These are phyloP conservation scores for Phylloscopus collybita DNA, from an alignment of 2,797 vertebrate species.

Conservation along the genomic window DNA sequence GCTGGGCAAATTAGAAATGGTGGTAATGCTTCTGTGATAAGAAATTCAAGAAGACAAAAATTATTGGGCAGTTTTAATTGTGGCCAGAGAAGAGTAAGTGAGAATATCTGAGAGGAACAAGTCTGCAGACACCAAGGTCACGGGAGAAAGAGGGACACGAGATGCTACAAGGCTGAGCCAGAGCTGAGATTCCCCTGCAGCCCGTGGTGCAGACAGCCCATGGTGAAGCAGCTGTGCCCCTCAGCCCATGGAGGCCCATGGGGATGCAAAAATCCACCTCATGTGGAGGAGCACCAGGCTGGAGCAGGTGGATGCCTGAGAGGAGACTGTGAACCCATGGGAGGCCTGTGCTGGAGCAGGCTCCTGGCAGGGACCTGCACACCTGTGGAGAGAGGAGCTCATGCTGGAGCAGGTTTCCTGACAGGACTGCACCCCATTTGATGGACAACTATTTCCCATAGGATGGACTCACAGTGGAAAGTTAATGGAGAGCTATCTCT, in stretches of 20 bases:
- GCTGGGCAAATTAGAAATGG: not conserved
- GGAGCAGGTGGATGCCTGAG: not conserved
- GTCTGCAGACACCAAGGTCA: not conserved
- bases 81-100: not conserved
- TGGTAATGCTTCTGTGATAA: not conserved
- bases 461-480: not conserved
- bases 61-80: not conserved
- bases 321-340: no score
- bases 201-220: fast-evolving
- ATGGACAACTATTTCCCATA: not conserved
- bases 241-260: not conserved
- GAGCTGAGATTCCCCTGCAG: not conserved
- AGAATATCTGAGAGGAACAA: not conserved
- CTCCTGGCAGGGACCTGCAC: not conserved
- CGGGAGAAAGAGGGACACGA: not conserved
- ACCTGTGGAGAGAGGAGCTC: not conserved
- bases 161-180: not conserved
- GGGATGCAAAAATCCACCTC: not conserved
- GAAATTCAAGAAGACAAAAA: not conserved
- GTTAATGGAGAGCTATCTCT: not conserved
- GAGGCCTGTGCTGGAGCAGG: not conserved
- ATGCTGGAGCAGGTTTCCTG: not conserved
- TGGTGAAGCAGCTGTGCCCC: not conserved
- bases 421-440: not conserved
- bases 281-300: fast-evolving